phyloP scores from a whole-genome alignment of 1,140 invertebrate genomes.

The Idris sp. region DNA sequence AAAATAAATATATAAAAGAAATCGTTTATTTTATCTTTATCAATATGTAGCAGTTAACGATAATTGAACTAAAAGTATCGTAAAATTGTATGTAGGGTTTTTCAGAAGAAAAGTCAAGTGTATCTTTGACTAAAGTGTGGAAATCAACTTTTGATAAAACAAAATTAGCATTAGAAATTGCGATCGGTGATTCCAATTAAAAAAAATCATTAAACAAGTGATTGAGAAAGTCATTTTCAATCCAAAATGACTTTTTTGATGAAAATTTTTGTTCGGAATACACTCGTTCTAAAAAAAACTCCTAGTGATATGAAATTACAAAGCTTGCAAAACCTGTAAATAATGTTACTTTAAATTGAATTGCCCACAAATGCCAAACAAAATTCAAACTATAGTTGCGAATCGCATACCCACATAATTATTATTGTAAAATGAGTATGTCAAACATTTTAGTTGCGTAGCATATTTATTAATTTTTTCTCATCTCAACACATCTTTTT shows the following conservation, averaged over 20 bases:
- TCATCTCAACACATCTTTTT: slow-evolving; percentile 11
- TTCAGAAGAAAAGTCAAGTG: no score
- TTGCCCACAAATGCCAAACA: slow-evolving; percentile 70
- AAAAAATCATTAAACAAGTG: no score
- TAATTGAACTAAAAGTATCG: slow-evolving; percentile 51
- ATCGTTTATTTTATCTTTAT: slow-evolving; percentile 77
- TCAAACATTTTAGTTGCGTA: slow-evolving; percentile 71
- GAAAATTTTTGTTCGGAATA: background rate
- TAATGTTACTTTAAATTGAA: slow-evolving; percentile 69
- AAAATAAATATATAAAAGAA: slow-evolving; percentile 63
- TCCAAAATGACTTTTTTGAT: slow-evolving; percentile 52
- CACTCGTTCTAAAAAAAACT: slow-evolving; percentile 5
- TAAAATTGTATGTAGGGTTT: no score
- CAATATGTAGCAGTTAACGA: slow-evolving; percentile 68
- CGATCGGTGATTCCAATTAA: no score
- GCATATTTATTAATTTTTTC: slow-evolving; percentile 72
- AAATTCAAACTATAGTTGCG: slow-evolving; percentile 64
- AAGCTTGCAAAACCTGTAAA: slow-evolving; percentile 73
- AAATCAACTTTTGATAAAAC: no score
- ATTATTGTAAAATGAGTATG: slow-evolving; percentile 60
- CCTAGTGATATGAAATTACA: slow-evolving; percentile 54
- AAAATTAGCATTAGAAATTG: no score
- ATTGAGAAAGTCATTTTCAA: no score
- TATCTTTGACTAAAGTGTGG: no score
- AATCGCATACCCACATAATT: slow-evolving; percentile 63